Percentiles rank a stretch among this genome's conserved stretches.
Conservation (phyloP, 1,140 invertebrate species). For the Drosophila funebris region DNA sequence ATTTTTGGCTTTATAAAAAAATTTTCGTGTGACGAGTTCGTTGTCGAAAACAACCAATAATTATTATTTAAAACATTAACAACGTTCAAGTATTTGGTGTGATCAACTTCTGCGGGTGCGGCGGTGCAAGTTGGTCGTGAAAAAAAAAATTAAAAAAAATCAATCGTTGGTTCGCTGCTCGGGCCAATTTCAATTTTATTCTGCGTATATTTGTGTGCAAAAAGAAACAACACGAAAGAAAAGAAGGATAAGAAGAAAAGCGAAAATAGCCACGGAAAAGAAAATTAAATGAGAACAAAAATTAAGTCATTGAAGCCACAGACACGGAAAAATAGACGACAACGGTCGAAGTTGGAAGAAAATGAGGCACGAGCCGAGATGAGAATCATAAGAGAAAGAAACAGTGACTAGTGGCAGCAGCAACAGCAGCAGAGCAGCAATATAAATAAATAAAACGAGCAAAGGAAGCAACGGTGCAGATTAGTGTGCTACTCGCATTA, state of each 20-base stretch:
- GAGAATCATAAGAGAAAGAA: constrained; percentile 59
- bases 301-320: constrained; percentile 66
- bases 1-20: constrained; percentile 66
- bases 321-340: constrained; percentile 56
- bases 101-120: constrained; percentile 53
- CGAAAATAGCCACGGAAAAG: constrained; percentile 66
- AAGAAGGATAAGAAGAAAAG: constrained; percentile 48
- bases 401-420: constrained; percentile 40
- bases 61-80: constrained; percentile 54
- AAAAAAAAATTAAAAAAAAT: constrained; percentile 59
- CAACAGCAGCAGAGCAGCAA: constrained; percentile 34
- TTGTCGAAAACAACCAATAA: constrained; percentile 68
- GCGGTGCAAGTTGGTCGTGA: constrained; percentile 61
- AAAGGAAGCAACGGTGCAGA: constrained; percentile 33
- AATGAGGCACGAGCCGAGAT: constrained; percentile 72
- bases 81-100: constrained; percentile 39
- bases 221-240: constrained; percentile 53
- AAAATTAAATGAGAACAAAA: constrained; percentile 69
- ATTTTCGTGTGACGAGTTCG: constrained; percentile 78
- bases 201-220: constrained; percentile 57
- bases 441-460: constrained; percentile 69
- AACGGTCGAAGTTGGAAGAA: constrained; percentile 54
- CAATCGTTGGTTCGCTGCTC: constrained; percentile 53
- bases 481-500: constrained; percentile 36
- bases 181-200: constrained; percentile 58